Base-by-base conservation (phyloP, 2,113 vertebrate genomes). In the Deroptyus accipitrinus region DNA sequence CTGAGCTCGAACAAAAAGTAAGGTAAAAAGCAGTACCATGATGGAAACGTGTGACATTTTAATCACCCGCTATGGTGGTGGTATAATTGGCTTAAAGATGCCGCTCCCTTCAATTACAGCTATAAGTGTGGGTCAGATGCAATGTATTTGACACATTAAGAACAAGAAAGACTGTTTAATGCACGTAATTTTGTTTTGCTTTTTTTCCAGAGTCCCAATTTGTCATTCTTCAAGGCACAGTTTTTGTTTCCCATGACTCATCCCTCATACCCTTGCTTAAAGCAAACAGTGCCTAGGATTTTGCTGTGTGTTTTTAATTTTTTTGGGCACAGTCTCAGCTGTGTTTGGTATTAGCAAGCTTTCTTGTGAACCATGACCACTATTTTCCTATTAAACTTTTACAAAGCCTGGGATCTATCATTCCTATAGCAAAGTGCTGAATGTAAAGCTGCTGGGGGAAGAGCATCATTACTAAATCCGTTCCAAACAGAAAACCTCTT, bases 201-300 rank as follows among this genome's bases (percentile, higher is more conserved):
- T 82, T 95, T 95, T 86, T 86, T 49, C 59, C 17, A 14, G 83
- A 78, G 62, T 79, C 49, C 24, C 1, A 48, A 24, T 89, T 88
- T 91, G n/a, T 51, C 81, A 15, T 49, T 97, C 92, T 90, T 94
- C 70, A 77, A 91, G 80, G 91, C 92, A 92, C 11, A 46, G 74
- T 30, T 93, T 92, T 91, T 93, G 42, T 88, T 86, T 83, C 75
- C 68, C 19, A 2, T 69, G 83, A 80, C 70, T 91, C 74, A 87
- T 52, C 3, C 15, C 33, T 79, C 64, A 90, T 57, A 46, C 9
- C 9, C 28, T 59, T 57, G 52, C 83, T 82, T 64, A 61, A 94
- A 94, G 66, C 42, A 64, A 92, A 68, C 12, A 25, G 23, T 61
- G 75, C 41, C 12, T 33, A 63, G 59, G 83, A 66, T 94, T 87